Base-by-base conservation (phyloP, 2,797 vertebrate genomes). In the Crypturellus tataupa region DNA sequence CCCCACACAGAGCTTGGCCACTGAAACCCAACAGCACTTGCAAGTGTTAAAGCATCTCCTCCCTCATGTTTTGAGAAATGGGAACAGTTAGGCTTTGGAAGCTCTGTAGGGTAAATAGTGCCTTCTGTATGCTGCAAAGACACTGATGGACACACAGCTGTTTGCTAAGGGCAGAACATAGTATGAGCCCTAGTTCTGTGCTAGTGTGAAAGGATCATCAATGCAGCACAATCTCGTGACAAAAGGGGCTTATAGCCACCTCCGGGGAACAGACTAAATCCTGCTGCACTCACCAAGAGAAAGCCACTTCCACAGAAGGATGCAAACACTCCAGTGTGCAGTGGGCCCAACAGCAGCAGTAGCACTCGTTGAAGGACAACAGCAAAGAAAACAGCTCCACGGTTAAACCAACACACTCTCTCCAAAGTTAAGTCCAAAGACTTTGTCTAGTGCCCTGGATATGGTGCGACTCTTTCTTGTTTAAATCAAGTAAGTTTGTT, bases 261-360 rank as follows among this genome's bases (percentile, higher is more conserved):
- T 87, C 84, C 65, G 51, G 76, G 7, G 3, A 95, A 90, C 14
- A 62, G 24, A 75, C 83, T 93, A 95, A 95, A 96, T 95, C 80
- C 93, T 93, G 60, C 85, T 89, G 85, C 76, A 60, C 84, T 93
- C 75, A 70, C 75, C 39, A 84, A 70, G 56, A 85, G 83, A 87
- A 93, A 88, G 93, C 88, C 95, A 96, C 94, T 95, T 95, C 85
- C 31, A 51, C 68, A 49, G 79, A 94, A 93, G 25, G n/a, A 89
- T 90, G 85, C 56, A 18, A 88, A 72, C 35, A 80, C 75, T 60
- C 24, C 71, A 27, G 37, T 5, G 40, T 47, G 68, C 6, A 9
- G 7, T 39, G 7, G 33, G 2, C 70, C 68, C 47, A 64, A 42
- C 59, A 94, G 60, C 51, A 84, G 80, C 76, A 82, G 67, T 17